Evolutionary conservation across 1,140 invertebrate species (phyloP).

Genomic region (Episyrphus balteatus): DNA sequence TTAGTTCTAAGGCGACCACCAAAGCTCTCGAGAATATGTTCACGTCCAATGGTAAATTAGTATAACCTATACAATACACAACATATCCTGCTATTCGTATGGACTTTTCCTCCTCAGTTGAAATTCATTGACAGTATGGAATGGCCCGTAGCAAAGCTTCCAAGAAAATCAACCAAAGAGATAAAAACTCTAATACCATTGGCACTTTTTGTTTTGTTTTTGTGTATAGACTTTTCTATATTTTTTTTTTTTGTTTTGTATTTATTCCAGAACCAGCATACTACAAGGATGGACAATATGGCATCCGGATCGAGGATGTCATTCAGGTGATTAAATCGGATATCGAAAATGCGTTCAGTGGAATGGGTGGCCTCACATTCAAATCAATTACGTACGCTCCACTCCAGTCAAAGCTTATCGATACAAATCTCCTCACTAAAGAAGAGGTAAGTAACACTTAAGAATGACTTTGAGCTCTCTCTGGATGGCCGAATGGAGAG

Average conservation of each 20-base stretch:
- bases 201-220: too few species aligned
- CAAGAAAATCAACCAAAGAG: too few species aligned
- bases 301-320: conserved; percentile 83
- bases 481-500: not conserved
- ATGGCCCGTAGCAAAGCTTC: too few species aligned
- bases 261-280: conserved; percentile 50
- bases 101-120: too few species aligned
- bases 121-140: too few species aligned
- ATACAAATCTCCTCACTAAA: conserved; percentile 58
- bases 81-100: too few species aligned
- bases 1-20: conserved; percentile 60
- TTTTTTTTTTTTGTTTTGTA: not conserved
- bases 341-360: conserved; percentile 55
- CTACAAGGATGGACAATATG: conserved; percentile 70
- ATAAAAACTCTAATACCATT: too few species aligned
- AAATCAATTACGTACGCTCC: conserved; percentile 82
- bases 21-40: conserved; percentile 74
- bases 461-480: not conserved
- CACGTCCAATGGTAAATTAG: conserved; percentile 60
- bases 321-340: conserved; percentile 50
- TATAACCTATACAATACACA: not conserved
- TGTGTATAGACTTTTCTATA: not conserved
- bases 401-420: conserved; percentile 75
- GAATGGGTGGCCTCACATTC: conserved; percentile 70
- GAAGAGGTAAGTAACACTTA: conserved; percentile 52